These are phyloP conservation scores for Petrocephalus sullivani DNA, from an alignment of 2,797 vertebrate genomes.

Conservation along the genomic window DNA sequence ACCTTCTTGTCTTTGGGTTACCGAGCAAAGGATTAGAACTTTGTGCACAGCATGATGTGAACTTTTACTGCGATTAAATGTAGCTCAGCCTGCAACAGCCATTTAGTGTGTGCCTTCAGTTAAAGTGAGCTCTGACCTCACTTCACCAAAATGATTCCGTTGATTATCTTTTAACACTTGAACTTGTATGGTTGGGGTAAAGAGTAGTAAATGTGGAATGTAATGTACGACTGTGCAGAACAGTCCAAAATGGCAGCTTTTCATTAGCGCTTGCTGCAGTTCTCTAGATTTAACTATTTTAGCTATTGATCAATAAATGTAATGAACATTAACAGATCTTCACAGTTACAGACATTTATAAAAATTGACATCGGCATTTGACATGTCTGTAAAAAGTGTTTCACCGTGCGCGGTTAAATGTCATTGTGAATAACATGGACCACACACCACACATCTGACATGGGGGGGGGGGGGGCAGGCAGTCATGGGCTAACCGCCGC, in stretches of 20 bases:
- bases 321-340: background rate
- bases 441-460: background rate
- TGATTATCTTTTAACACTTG: background rate
- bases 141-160: background rate
- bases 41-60: background rate
- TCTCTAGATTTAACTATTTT: background rate
- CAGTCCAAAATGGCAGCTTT: background rate
- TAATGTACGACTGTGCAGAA: background rate
- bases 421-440: background rate
- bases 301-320: background rate
- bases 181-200: background rate
- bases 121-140: background rate
- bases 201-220: background rate
- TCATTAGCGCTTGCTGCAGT: background rate
- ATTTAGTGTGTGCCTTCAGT: background rate
- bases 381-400: background rate
- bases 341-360: background rate
- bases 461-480: background rate
- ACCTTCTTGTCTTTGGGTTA: background rate
- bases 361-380: background rate
- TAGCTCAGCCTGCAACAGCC: background rate
- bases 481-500: background rate
- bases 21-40: background rate
- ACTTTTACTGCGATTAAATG: background rate
- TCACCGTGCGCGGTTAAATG: background rate